Base-by-base conservation (phyloP, 2,113 vertebrate species). In the Oryctolagus cuniculus region DNA sequence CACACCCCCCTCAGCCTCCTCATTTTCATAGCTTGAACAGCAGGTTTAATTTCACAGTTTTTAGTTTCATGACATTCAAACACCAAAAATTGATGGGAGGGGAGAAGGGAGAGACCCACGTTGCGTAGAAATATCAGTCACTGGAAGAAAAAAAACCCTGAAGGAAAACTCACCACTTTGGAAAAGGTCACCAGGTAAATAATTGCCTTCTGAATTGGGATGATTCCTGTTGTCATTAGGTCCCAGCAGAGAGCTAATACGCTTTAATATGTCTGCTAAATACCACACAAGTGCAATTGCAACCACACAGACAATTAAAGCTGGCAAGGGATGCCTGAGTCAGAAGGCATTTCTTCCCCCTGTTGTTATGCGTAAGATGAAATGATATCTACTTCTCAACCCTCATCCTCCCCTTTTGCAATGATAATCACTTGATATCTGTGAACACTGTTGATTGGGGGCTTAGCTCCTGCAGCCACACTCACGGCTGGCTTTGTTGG, bases 1-100 rank as follows among this genome's bases (percentile, higher is more conserved):
- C 96, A 67, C 93, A 94, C 95, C 96, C 67, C 93, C 97, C 96
- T 97, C 95, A 67, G 38, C 95, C 96, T 93, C 96, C 84, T 88
- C 44, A 84, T 97, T 97, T 97, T 58, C 95, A 97, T 97, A 97
- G 98, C 96, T 98, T 88, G 83, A 96, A 77, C 95, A 88, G 84
- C 92, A 96, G 94, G 96, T 96, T 98, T 98, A 98, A 98, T 98
- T 98, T 98, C 98, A 98, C 98, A 98, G 98, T 94, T 98, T 98
- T 98, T 98, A 98, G 98, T 96, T 98, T 98, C 93, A 93, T 67
- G 72, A 80, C 77, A 97, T 97, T 97, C 97, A 98, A 96, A 97
- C 95, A 97, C 77, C 95, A 98, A 95, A 97, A 97, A 97, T 96
- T 98, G 98, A 97, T 92, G 77, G 44, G 53, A 44, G 44, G 5